Conservation (phyloP, 2,888 invertebrate species). For the Acheta domesticus region DNA sequence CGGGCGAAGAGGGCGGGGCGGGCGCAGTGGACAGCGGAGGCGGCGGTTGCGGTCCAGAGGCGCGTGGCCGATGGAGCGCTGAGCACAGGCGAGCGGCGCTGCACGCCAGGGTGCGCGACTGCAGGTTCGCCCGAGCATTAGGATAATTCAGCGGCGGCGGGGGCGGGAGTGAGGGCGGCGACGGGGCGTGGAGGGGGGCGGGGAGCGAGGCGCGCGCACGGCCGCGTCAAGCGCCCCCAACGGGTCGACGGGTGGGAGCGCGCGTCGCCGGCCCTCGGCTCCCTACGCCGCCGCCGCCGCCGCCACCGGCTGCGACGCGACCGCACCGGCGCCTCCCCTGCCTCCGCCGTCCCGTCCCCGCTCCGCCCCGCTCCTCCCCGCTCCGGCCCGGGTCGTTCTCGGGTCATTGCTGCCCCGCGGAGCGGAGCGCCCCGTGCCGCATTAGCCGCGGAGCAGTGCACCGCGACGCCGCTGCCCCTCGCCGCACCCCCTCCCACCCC, state of each 20-base stretch:
- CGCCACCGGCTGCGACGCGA: neutral
- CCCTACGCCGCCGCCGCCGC: neutral
- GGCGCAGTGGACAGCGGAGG: neutral
- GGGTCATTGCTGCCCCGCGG: neutral
- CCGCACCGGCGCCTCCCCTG: neutral
- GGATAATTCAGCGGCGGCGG: neutral
- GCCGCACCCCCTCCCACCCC: neutral
- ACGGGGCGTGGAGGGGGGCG: neutral
- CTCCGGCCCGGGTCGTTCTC: neutral
- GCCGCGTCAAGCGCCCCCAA: neutral
- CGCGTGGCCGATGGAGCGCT: too few species aligned
- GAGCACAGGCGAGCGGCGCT: neutral
- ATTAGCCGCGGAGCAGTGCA: slow-evolving; percentile 1
- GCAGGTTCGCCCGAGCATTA: neutral
- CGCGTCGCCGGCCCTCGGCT: neutral
- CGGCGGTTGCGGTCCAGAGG: neutral
- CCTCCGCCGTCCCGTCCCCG: neutral
- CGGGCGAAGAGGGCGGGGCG: neutral
- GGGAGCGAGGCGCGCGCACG: neutral
- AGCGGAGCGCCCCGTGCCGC: neutral
- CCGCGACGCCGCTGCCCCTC: neutral
- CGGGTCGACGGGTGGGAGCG: neutral
- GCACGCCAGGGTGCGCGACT: neutral
- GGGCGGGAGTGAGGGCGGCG: neutral
- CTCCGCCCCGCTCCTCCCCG: neutral